phyloP scores from a whole-genome alignment of 2,888 invertebrate species.

The Trichogramma evanescens region DNA sequence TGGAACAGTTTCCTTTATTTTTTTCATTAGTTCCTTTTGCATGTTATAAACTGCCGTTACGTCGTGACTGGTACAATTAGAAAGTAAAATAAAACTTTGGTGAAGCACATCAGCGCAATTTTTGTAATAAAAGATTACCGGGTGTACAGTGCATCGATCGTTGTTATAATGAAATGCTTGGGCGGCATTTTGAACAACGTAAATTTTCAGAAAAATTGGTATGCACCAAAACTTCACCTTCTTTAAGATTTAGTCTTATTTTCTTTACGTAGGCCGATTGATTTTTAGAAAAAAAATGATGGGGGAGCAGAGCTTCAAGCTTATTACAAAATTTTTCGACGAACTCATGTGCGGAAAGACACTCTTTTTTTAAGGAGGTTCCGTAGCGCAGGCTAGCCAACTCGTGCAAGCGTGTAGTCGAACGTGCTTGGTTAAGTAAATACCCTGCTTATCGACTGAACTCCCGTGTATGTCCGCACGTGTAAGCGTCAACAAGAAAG shows the following conservation, averaged over 20 bases:
- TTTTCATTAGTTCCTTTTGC: not conserved
- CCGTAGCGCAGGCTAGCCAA: too few relatives aligned
- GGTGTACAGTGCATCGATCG: constrained; percentile 18
- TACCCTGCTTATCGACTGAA: too few relatives aligned
- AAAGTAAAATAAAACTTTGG: constrained; percentile 15
- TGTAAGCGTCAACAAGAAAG: too few relatives aligned
- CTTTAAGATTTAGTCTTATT: not conserved
- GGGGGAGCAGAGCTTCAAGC: constrained; percentile 4
- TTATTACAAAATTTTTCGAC: not conserved
- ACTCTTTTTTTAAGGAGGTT: too few relatives aligned
- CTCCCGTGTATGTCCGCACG: too few relatives aligned
- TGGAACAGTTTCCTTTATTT: constrained; percentile 1
- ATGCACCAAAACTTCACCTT: constrained; percentile 3
- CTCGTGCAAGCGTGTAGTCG: too few relatives aligned
- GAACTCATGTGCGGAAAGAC: constrained; percentile 5
- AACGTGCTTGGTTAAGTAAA: too few relatives aligned
- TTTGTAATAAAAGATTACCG: constrained; percentile 21
- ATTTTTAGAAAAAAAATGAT: constrained; percentile 6
- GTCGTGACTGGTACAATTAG: constrained; percentile 19
- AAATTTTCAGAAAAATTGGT: not conserved
- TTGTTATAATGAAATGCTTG: constrained; percentile 22
- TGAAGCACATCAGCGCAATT: constrained; percentile 12
- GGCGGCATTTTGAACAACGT: constrained; percentile 16
- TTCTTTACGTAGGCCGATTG: constrained; percentile 4
- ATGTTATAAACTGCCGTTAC: constrained; percentile 15